Conservation (phyloP, 1,140 invertebrate species). For the Drosophila burlai region DNA sequence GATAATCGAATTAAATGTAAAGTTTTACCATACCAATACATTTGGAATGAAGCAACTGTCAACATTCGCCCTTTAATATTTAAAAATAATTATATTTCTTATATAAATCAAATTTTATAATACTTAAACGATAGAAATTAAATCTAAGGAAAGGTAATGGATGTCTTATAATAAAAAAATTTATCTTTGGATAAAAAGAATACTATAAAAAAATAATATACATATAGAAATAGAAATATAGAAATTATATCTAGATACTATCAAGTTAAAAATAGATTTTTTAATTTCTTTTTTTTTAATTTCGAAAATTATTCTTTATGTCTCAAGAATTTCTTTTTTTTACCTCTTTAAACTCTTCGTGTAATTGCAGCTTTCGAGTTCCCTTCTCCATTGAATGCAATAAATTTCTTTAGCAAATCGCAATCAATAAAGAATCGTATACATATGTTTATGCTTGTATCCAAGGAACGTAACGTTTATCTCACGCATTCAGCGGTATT, state of each 20-base stretch:
- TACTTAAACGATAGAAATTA: not conserved
- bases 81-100: too few species aligned
- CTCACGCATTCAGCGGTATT: constrained; percentile 4
- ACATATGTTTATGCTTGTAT: constrained; percentile 21
- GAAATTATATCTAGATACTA: too few species aligned
- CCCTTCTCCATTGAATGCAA: constrained; percentile 21
- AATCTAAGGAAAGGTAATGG: not conserved
- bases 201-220: too few species aligned
- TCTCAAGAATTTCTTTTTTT: too few species aligned
- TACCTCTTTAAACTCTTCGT: not conserved
- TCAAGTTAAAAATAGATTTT: not conserved
- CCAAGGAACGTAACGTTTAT: not conserved
- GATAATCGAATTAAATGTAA: too few species aligned
- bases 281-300: not conserved
- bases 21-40: too few species aligned
- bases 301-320: not conserved
- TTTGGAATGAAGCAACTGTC: not conserved
- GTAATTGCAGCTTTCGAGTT: not conserved
- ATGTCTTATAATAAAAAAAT: not conserved
- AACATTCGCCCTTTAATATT: not conserved
- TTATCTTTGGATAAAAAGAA: not conserved
- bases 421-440: constrained; percentile 32
- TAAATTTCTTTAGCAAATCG: constrained; percentile 33
- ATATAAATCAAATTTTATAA: too few species aligned
- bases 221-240: too few species aligned